These are phyloP conservation scores for Entomobrya multifasciata DNA, from an alignment of 2,888 invertebrate species.

Conservation along the genomic window DNA sequence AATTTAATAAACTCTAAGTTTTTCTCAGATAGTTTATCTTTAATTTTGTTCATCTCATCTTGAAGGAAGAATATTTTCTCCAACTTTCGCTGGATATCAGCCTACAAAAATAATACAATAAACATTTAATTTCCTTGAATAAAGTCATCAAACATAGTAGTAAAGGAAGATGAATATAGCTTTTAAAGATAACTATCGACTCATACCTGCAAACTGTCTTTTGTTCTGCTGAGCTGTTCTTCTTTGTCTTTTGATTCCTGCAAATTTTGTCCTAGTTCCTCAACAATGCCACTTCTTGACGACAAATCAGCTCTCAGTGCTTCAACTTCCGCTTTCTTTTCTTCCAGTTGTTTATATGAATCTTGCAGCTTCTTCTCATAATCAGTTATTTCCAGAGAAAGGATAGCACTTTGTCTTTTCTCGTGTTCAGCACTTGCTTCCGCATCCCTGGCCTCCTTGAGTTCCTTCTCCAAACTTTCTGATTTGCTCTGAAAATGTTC, in stretches of 20 bases:
- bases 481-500: conserved; percentile 69
- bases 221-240: conserved; percentile 70
- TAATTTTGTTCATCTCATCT: conserved; percentile 76
- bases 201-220: conserved; percentile 76
- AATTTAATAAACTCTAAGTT: conserved; percentile 75
- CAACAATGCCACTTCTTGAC: conserved; percentile 63
- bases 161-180: too few relatives aligned
- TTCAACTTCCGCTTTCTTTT: conserved; percentile 73
- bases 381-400: conserved; percentile 78
- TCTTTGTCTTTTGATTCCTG: conserved; percentile 51
- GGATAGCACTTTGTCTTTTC: conserved; percentile 77
- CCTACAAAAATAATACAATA: conserved; percentile 58
- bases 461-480: conserved; percentile 75
- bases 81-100: conserved; percentile 75
- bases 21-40: conserved; percentile 76
- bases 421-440: conserved; percentile 76
- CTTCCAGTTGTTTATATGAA: conserved; percentile 74
- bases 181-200: too few relatives aligned
- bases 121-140: too few relatives aligned
- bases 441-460: conserved; percentile 76
- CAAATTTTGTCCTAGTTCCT: conserved; percentile 70
- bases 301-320: conserved; percentile 59
- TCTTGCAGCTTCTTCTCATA: conserved; percentile 79
- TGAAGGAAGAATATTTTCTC: conserved; percentile 78
- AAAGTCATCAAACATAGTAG: too few relatives aligned